Evolutionary conservation across 2,113 vertebrate species (phyloP), one percentile per base, ranked within the genome.

Genomic region (Quiscalus mexicanus): DNA sequence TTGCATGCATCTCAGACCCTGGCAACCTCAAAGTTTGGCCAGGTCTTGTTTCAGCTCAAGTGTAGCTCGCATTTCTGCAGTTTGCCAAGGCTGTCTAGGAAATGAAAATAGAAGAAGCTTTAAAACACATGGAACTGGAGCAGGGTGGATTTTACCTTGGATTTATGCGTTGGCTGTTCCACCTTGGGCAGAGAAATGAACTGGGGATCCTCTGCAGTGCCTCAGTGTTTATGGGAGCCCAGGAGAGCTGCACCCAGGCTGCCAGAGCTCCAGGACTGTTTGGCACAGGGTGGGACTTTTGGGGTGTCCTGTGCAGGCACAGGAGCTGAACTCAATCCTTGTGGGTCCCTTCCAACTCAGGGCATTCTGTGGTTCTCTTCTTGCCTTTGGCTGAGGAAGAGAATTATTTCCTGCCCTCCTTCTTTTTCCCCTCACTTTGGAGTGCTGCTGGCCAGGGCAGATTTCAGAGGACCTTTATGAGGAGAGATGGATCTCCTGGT

Each of bases 51-150:
- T 83, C 79, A 85, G 3, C 62, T 85, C 11, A 2, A 95, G 85
- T 39, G 67, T 55, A 65, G 92, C 74, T 91, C 39, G 0, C 50
- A 12, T 73, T 95, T 56, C 82, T 83, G 58, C 87, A n/a, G 11
- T 47, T 81, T 86, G 90, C 87, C 87, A 94, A 95, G 70, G 11
- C 52, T 56, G 80, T 44, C 92, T 60, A 17, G 5, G 31, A 95
- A 91, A 95, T 64, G 67, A 86, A 95, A 95, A 95, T 0, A 74
- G 24, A 55, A 83, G 78, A 65, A 82, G 47, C 60, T 75, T 69
- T 89, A 85, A 93, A 93, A 58, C 70, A 65, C 22, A 53, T 63
- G 68, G 80, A 89, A 25, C 18, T 37, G 60, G 35, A 76, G 41
- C 62, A 60, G 63, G 24, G 49, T 15, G 14, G 55, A 14, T 89